Evolutionary conservation across 1,140 invertebrate species (phyloP), one percentile per base, ranked within the genome.

Genomic region (Neotoxoptera formosana): DNA sequence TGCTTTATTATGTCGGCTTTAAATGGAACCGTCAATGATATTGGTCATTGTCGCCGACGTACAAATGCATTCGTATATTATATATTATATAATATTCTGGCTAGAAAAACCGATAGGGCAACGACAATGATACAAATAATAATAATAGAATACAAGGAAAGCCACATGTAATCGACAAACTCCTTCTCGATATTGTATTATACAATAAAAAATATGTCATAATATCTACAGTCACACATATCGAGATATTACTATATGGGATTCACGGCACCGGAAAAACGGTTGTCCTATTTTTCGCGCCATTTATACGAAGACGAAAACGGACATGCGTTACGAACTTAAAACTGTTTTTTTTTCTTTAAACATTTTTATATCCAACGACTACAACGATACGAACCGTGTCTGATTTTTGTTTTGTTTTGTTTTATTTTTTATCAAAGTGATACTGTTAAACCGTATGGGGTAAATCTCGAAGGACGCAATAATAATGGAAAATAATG

Each of bases 131-230:
- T 45, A 47, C 17, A 86, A 86, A 2, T 14, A 86, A 76, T 76
- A 76, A 34, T 67, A n/a, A 86, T 86, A 48, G 30, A 86, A 47
- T 86, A 48, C 45, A 86, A 86, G 84, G 25, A 86, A 86, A 86
- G 84, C 45, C 41, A 86, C 45, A 11, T 86, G 41, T 86, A 45
- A 25, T 86, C 7, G 23, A 47, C 14, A 86, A 86, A 86, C 9
- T 30, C 14, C 6, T 47, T 86, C 25, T n/a, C 45, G 23, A 47
- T 86, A 41, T 41, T 41, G 14, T 76, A 76, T 76, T 76, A 76
- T 17, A 76, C 60, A 76, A 76, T 76, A 76, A 76, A n/a, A n/a
- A 7, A 76, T n/a, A 76, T 34, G n/a, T n/a, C 60, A 76, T 17
- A 14, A 25, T 60, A 76, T n/a, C 45, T n/a, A 30, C 14, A 25